Conservation (phyloP, 2,888 invertebrate species). For the Stenoptilia bipunctidactyla region DNA sequence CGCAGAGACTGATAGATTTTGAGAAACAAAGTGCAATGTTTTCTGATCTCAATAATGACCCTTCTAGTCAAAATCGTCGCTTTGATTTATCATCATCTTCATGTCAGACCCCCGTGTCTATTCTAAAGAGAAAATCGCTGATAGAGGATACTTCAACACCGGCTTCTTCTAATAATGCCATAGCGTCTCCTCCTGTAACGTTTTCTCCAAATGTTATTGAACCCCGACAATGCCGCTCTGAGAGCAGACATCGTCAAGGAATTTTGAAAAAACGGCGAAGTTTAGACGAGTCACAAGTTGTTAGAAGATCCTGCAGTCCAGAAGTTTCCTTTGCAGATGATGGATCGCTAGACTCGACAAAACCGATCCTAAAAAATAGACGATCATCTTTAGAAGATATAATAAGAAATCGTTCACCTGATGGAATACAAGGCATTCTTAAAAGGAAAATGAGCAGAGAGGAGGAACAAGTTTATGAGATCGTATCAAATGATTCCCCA, state of each 20-base stretch:
- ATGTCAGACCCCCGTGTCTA: constrained; percentile 72
- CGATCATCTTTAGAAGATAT: constrained; percentile 80
- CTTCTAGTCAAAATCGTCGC: constrained; percentile 65
- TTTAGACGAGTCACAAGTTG: constrained; percentile 82
- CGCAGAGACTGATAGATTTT: constrained; percentile 67
- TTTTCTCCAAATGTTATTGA: constrained; percentile 83
- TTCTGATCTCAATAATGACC: constrained; percentile 66
- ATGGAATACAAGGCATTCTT: constrained; percentile 75
- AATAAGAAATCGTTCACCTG: constrained; percentile 74
- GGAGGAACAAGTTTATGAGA: constrained; percentile 74
- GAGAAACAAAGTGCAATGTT: constrained; percentile 69
- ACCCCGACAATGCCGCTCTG: constrained; percentile 67
- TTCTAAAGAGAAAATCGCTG: constrained; percentile 76
- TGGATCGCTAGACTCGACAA: constrained; percentile 68
- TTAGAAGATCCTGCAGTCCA: constrained; percentile 78
- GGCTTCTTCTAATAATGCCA: constrained; percentile 62
- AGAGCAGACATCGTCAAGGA: constrained; percentile 76
- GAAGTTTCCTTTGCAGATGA: constrained; percentile 74
- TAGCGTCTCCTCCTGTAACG: constrained; percentile 79
- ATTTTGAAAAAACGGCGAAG: constrained; percentile 88
- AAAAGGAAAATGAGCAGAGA: constrained; percentile 78
- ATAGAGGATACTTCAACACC: constrained; percentile 65
- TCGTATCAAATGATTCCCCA: constrained; percentile 73
- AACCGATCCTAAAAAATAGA: constrained; percentile 77
- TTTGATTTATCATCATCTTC: constrained; percentile 46